Conservation (phyloP, 1,140 invertebrate species). For the Bombus cullumanus region DNA sequence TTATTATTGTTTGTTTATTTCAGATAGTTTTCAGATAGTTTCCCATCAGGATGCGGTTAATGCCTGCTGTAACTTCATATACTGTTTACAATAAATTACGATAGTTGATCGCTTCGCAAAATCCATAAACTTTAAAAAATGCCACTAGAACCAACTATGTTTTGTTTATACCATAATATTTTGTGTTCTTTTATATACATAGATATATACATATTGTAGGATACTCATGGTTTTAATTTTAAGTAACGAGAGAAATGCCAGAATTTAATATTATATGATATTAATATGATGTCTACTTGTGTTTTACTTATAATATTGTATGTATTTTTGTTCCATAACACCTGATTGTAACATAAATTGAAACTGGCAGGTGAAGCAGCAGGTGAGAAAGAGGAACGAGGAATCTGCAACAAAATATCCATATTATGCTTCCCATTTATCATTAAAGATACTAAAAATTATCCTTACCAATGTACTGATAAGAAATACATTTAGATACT, state of each 20-base stretch:
- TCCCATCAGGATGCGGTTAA: conserved; percentile 80
- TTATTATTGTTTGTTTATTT: conserved; percentile 81
- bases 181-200: conserved; percentile 68
- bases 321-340: conserved; percentile 75
- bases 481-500: conserved; percentile 54
- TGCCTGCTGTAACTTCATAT: conserved; percentile 78
- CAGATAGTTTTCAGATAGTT: conserved; percentile 83
- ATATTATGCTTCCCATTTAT: conserved; percentile 64
- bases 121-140: conserved; percentile 68
- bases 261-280: conserved; percentile 66
- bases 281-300: conserved; percentile 72
- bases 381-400: conserved; percentile 70
- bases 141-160: conserved; percentile 65
- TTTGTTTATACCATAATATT: conserved; percentile 69
- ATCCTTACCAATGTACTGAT: conserved; percentile 62
- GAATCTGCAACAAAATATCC: conserved; percentile 61
- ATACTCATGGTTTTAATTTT: conserved; percentile 73
- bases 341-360: conserved; percentile 71
- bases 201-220: conserved; percentile 73
- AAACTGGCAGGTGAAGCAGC: conserved; percentile 72
- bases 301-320: conserved; percentile 74
- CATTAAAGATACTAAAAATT: conserved; percentile 64
- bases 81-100: conserved; percentile 74
- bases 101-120: conserved; percentile 73
- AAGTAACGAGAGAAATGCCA: conserved; percentile 67